Percentiles rank a stretch among this genome's conserved stretches.
Evolutionary conservation across 2,113 vertebrate species (phyloP).

Genomic region (Orycteropus afer): DNA sequence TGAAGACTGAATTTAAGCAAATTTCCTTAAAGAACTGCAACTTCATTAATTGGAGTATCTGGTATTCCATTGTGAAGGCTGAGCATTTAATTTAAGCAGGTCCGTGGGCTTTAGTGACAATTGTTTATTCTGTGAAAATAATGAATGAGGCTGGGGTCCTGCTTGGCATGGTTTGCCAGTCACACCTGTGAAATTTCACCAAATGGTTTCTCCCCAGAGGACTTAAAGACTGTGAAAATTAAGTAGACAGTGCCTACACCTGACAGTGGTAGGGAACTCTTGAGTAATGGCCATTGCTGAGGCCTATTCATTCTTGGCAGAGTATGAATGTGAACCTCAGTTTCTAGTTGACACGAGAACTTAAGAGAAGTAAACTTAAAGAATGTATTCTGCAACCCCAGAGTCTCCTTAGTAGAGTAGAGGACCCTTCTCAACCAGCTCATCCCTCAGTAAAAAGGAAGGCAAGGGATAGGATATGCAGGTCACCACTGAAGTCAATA

Average conservation of each 20-base stretch:
- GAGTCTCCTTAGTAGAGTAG: not conserved
- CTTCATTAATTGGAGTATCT: constrained; percentile 18
- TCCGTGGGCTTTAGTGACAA: not conserved
- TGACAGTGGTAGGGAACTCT: rapidly evolving
- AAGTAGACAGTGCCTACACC: not conserved
- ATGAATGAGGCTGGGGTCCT: not conserved
- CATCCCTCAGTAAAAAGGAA: not conserved
- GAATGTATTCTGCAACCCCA: not conserved
- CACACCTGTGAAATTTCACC: not conserved
- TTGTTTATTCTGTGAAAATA: constrained; percentile 36
- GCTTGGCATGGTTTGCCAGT: not conserved
- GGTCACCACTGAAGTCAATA: not conserved
- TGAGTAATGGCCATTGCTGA: not conserved
- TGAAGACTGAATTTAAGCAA: constrained; percentile 16
- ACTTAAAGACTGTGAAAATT: not conserved
- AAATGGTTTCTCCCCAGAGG: not conserved
- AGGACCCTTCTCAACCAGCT: not conserved
- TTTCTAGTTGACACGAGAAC: not conserved
- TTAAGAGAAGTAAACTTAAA: not conserved
- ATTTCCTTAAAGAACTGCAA: constrained; percentile 61
- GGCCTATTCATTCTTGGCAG: not conserved
- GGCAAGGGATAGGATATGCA: not conserved
- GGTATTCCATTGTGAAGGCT: constrained; percentile 7
- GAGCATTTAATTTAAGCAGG: constrained; percentile 18
- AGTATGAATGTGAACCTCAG: not conserved